Conservation (phyloP, 2,797 vertebrate species). For the Balearica regulorum region DNA sequence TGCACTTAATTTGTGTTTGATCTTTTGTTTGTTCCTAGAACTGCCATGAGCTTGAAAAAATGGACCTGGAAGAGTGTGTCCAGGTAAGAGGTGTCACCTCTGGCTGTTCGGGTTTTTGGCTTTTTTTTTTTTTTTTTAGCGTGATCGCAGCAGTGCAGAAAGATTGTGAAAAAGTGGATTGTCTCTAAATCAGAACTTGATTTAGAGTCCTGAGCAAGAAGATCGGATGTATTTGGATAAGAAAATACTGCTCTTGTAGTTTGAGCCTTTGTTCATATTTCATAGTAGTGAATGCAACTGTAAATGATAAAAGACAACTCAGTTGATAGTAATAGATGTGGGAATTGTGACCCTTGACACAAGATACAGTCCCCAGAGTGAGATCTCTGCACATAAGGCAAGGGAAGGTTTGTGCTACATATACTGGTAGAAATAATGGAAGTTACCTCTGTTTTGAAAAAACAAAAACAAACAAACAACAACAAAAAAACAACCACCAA, state of each 20-base stretch:
- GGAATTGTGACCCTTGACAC: not conserved
- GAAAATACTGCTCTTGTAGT: not conserved
- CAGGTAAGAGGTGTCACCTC: constrained; percentile 78
- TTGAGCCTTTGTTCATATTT: not conserved
- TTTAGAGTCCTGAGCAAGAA: not conserved
- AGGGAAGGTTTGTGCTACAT: not conserved
- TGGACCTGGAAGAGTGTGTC: constrained; percentile 98
- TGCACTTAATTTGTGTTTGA: not conserved
- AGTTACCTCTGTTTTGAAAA: fast-evolving
- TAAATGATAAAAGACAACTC: not conserved
- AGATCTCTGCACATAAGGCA: fast-evolving
- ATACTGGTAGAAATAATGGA: fast-evolving
- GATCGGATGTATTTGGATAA: not conserved
- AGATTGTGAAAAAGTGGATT: not conserved
- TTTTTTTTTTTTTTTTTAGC: not conserved
- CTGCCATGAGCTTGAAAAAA: constrained; percentile 97
- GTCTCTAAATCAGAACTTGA: not conserved
- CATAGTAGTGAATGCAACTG: fast-evolving
- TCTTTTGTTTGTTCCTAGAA: constrained; percentile 78
- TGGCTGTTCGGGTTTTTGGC: not conserved
- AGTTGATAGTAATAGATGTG: not conserved
- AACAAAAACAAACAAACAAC: too few relatives aligned
- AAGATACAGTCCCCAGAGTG: not conserved
- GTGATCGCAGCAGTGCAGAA: not conserved
- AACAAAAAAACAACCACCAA: too few relatives aligned